Conservation (phyloP, 2,888 invertebrate species). For the Cyrtodaria siliqua region DNA sequence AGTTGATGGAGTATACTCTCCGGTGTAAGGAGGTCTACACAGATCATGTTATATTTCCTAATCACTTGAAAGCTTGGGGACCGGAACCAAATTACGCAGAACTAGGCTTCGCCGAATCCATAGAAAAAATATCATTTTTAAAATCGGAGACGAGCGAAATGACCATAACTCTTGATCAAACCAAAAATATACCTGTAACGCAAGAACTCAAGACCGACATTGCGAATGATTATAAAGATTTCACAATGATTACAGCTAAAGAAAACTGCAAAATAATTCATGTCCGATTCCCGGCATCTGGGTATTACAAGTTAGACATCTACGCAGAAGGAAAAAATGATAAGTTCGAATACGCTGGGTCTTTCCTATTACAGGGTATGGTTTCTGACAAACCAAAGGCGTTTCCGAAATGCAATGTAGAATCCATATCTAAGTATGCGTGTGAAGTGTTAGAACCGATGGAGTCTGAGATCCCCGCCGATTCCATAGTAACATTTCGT, state of each 20-base stretch:
- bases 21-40: slow-evolving; percentile 46
- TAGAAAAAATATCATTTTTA: slow-evolving; percentile 50
- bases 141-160: slow-evolving; percentile 55
- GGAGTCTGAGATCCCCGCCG: slow-evolving; percentile 52
- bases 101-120: slow-evolving; percentile 65
- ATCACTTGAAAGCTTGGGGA: slow-evolving; percentile 64
- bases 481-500: slow-evolving; percentile 54
- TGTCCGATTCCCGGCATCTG: slow-evolving; percentile 59
- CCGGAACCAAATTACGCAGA: slow-evolving; percentile 64
- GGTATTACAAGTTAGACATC: slow-evolving; percentile 64
- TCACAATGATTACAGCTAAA: slow-evolving; percentile 52
- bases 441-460: slow-evolving; percentile 61
- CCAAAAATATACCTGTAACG: slow-evolving; percentile 44
- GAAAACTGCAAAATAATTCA: slow-evolving; percentile 46
- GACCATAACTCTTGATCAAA: slow-evolving; percentile 51
- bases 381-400: slow-evolving; percentile 26
- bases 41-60: slow-evolving; percentile 50
- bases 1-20: slow-evolving; percentile 57
- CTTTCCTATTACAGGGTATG: slow-evolving; percentile 58
- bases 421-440: slow-evolving; percentile 52
- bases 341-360: slow-evolving; percentile 61
- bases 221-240: slow-evolving; percentile 48
- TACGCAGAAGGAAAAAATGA: slow-evolving; percentile 58
- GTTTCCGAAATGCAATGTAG: slow-evolving; percentile 65
- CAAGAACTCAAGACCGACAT: slow-evolving; percentile 54